Evolutionary conservation across 2,113 vertebrate genomes (phyloP).

Genomic region (Stomatorhinus ivindoensis): DNA sequence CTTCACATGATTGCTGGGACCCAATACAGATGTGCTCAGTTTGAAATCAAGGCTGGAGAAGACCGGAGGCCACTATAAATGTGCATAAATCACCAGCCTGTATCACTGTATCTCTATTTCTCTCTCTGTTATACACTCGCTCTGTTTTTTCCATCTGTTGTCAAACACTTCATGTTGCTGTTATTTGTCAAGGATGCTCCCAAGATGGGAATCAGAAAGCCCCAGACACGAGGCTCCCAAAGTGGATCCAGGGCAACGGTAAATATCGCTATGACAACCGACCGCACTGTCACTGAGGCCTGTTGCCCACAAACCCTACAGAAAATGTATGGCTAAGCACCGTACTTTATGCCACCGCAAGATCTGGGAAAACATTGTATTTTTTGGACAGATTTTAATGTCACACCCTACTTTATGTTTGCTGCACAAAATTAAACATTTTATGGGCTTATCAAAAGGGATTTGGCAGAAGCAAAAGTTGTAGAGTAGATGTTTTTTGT

Average conservation of each 20-base stretch:
- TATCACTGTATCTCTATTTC: background rate
- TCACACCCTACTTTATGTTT: background rate
- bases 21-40: background rate
- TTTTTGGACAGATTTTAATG: background rate
- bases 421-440: background rate
- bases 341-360: background rate
- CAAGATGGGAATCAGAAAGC: background rate
- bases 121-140: background rate
- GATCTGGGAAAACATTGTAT: background rate
- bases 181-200: background rate
- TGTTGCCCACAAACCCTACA: background rate
- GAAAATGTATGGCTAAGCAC: too few species aligned
- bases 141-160: background rate
- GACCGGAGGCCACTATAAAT: background rate
- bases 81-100: background rate
- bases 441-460: background rate
- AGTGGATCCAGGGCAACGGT: background rate
- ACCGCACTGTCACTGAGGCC: background rate
- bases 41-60: background rate
- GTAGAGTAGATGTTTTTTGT: conserved; percentile 5
- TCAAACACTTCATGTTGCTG: background rate
- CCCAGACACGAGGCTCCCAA: background rate
- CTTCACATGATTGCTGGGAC: conserved; percentile 5
- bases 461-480: background rate
- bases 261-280: background rate